A percentile compares a stretch with the other conserved stretches of the same genome.
phyloP scores from a whole-genome alignment of 2,888 invertebrate genomes.

The Meiosimyza decipiens region DNA sequence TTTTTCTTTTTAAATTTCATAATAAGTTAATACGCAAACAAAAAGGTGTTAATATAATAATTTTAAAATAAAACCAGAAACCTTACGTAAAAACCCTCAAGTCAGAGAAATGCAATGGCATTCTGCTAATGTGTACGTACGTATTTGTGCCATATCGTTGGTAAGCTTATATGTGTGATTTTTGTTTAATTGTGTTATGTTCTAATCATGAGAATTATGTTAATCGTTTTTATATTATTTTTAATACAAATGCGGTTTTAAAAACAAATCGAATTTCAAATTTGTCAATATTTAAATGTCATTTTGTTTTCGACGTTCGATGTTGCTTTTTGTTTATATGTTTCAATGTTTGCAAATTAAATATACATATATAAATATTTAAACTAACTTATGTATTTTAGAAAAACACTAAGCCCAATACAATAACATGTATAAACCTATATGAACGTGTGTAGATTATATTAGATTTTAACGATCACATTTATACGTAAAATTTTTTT shows the following conservation, averaged over 20 bases:
- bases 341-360: constrained; percentile 1
- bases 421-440: no score
- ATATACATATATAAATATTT: not conserved
- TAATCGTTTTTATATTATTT: no score
- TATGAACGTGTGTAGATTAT: no score
- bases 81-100: not conserved
- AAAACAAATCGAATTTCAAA: not conserved
- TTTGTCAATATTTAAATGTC: constrained; percentile 5
- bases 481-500: no score
- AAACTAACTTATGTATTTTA: not conserved
- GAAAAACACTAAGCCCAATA: no score
- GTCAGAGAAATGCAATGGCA: not conserved
- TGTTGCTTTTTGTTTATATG: constrained; percentile 6
- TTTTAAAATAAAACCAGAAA: not conserved
- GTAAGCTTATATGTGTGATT: constrained; percentile 13
- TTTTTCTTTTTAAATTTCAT: no score
- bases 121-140: no score
- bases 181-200: not conserved
- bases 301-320: constrained; percentile 4
- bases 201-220: no score
- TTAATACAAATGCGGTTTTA: no score
- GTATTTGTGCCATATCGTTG: not conserved
- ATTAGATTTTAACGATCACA: no score
- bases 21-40: not conserved
- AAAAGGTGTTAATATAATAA: not conserved